Evolutionary conservation across 2,113 vertebrate genomes (phyloP).

Genomic region (Anser cygnoides): DNA sequence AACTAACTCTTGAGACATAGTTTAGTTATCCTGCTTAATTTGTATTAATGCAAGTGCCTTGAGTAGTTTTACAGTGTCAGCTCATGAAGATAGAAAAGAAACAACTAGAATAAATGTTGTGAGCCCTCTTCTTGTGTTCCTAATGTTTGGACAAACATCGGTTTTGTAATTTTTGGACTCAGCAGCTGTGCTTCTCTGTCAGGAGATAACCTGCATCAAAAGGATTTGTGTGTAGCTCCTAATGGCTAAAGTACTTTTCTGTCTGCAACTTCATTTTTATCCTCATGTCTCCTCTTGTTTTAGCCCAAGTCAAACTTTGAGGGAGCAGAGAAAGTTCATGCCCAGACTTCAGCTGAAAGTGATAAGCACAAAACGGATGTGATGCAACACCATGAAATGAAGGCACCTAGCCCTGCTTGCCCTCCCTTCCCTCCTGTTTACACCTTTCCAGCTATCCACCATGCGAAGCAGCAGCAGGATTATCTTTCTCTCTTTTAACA

Average conservation of each 20-base stretch:
- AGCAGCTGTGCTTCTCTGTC: not conserved
- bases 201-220: conserved; percentile 7
- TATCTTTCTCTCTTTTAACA: not conserved
- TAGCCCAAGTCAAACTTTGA: not conserved
- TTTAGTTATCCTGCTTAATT: conserved; percentile 26
- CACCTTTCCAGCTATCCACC: not conserved
- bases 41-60: not conserved
- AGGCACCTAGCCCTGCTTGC: not conserved
- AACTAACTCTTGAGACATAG: not conserved
- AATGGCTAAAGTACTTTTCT: not conserved
- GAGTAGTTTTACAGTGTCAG: not conserved
- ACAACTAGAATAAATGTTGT: not conserved
- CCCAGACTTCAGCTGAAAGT: not conserved
- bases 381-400: not conserved
- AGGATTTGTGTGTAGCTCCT: not conserved
- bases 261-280: not conserved
- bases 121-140: not conserved
- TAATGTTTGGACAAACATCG: not conserved
- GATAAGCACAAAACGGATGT: not conserved
- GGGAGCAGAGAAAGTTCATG: not conserved
- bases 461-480: not conserved
- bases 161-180: not conserved
- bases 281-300: not conserved
- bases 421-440: not conserved
- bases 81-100: not conserved